Evolutionary conservation across 35 echinoderm and acorn worm genomes (phyloP).

Genomic region (Stichopus chloronotus): DNA sequence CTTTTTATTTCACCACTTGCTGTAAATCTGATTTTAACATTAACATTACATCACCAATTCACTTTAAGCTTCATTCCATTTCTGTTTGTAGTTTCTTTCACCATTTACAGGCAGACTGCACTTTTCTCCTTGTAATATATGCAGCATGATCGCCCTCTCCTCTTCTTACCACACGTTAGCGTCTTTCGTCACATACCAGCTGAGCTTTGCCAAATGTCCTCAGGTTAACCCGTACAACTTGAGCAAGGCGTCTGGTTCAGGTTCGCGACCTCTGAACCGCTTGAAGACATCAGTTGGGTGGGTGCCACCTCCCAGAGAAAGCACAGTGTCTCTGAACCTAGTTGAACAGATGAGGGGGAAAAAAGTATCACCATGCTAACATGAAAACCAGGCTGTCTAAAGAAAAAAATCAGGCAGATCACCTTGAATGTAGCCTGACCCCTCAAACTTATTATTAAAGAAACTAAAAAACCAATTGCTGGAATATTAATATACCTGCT

Average conservation of each 20-base stretch:
- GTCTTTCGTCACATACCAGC: too few species aligned
- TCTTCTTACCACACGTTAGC: too few species aligned
- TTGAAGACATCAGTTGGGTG: constrained; percentile 88
- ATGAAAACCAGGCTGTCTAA: not conserved
- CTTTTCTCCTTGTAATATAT: too few species aligned
- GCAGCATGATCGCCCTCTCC: too few species aligned
- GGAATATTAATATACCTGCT: too few species aligned
- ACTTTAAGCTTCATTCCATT: too few species aligned
- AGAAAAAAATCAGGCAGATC: not conserved
- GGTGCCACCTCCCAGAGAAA: constrained; percentile 88
- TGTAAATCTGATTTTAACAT: too few species aligned
- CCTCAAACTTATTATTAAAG: not conserved
- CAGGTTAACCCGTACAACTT: constrained; percentile 81
- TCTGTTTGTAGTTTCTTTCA: too few species aligned
- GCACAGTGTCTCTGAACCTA: constrained; percentile 80
- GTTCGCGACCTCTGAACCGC: constrained; percentile 91
- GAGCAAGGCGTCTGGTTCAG: constrained; percentile 77
- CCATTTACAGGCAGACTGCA: too few species aligned
- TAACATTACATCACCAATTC: too few species aligned
- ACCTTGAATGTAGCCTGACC: not conserved
- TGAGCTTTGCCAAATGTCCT: not conserved
- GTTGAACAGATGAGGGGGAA: not conserved
- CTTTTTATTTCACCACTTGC: too few species aligned
- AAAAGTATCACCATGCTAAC: not conserved
- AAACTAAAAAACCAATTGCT: too few species aligned